Evolutionary conservation across 1,140 invertebrate genomes (phyloP), one percentile per base, ranked within the genome.

Genomic region (Eupeodes corollae): DNA sequence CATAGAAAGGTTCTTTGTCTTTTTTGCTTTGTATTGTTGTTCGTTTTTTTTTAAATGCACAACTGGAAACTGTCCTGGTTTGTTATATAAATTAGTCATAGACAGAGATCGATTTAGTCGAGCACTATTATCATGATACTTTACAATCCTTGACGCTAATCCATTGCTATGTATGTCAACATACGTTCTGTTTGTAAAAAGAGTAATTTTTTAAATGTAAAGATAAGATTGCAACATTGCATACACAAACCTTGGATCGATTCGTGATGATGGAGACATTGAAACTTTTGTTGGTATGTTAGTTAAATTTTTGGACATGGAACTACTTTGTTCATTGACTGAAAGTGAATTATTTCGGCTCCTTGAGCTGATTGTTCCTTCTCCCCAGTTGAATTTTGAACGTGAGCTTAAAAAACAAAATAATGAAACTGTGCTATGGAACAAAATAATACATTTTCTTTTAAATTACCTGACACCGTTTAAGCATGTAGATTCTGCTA

Each of bases 121-220:
- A 12, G 52, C 49, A 26, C 52, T 51, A 51, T 58, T 63, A 46
- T 67, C 57, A 49, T 66, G 61, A 48, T 74, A 73, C 40, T 64
- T 57, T 1, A 69, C 70, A 34, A 74, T 61, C 12, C 72, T 56
- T 5, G 60, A 59, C 6, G 67, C 52, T 37, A 72, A 50, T 2
- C 72, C 72, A 41, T 67, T 68, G 49, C 71, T 73, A 52, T 71
- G 67, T 5, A 67, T 63, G 52, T 73, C 71, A 38, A 66, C 66
- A 53, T 62, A 71, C 0, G 55, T 56, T 44, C 63, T 67, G n/a
- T n/a, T 15, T 32, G 3, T 13, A 26, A 51, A 44, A 43, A 30
- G 6, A 26, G 5, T 26, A 47, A 40, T 32, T 44, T 26, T 21
- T 21, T 46, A 33, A 33, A 35, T 45, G 32, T 9, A 12, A 10